Evolutionary conservation across 1,140 invertebrate species (phyloP).

Genomic region (Drosophila ironensis): DNA sequence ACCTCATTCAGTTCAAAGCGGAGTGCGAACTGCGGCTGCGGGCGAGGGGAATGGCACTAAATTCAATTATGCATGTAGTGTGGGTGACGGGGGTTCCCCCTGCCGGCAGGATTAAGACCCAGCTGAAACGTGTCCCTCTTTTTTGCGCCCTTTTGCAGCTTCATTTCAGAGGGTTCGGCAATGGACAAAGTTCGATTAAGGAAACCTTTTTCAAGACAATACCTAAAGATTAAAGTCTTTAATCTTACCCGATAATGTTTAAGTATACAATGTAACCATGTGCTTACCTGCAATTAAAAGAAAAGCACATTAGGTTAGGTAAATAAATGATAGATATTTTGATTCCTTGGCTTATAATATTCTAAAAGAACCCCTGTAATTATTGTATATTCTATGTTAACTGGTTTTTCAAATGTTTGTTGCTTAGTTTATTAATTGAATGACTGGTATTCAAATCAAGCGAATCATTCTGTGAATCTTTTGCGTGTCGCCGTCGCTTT

Average conservation of each 20-base stretch:
- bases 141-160: background rate
- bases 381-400: background rate
- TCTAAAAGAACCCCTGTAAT: background rate
- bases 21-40: slow-evolving; percentile 10
- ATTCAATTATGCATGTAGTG: slow-evolving; percentile 47
- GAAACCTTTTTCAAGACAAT: too few species aligned
- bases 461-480: slow-evolving; percentile 10
- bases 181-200: too few species aligned
- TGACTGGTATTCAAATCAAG: slow-evolving; percentile 11
- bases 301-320: too few species aligned
- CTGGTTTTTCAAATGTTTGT: background rate
- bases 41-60: slow-evolving; percentile 9
- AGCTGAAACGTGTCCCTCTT: slow-evolving; percentile 22
- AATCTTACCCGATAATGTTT: too few species aligned
- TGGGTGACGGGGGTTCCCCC: background rate
- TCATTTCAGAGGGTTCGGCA: too few species aligned
- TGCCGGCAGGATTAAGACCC: slow-evolving; percentile 7
- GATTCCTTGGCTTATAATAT: too few species aligned
- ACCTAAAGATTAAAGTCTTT: too few species aligned
- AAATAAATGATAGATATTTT: too few species aligned
- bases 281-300: too few species aligned
- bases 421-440: background rate
- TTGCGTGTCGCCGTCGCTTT: slow-evolving; percentile 22
- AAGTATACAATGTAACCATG: too few species aligned
- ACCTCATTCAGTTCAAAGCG: slow-evolving; percentile 45